Base-by-base conservation (phyloP, 2,888 invertebrate genomes). In the Matsumyia berberina region DNA sequence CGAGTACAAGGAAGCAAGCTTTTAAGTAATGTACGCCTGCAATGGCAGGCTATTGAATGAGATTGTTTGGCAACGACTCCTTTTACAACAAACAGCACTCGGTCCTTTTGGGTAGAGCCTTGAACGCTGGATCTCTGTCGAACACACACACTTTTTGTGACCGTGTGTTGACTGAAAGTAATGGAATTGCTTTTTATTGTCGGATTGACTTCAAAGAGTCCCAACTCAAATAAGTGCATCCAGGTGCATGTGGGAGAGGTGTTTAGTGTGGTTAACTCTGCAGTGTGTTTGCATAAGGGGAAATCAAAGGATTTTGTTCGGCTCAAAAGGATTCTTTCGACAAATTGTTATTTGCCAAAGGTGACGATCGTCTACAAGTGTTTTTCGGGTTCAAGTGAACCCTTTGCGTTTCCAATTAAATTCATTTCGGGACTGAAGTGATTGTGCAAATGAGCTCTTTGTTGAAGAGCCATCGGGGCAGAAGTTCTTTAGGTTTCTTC, bases 131-230 rank as follows among this genome's bases (percentile, higher is more conserved):
- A 11, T 51, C 29, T 29, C n/a, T n/a, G n/a, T n/a, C 2, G 29
- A 24, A 24, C 24, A 24, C n/a, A 11, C 1, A 12, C 6, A 5
- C 6, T 29, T 6, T 51, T 5, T 29, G 29, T 29, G 24, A n/a
- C 11, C 4, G 15, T 29, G 37, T 58, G 42, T 62, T 44, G 17
- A 46, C 31, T 46, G 46, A 62, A 33, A 62, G 62, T 62, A 62
- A 62, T 62, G 62, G 46, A 62, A 62, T 62, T 46, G 44, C 46
- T 62, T 62, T 62, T 62, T 62, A 62, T 62, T 62, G 62, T 62
- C 37, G 62, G 62, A 3, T 46, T 46, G 33, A 46, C 33, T 62
- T 62, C 62, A 62, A 62, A 62, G 62, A 33, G 49, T 44, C 29
- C 49, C 15, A 46, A 49, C n/a, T 29, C 49, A 49, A 49, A 49